Evolutionary conservation across 2,113 vertebrate genomes (phyloP).

Genomic region (Tachysurus vachellii): DNA sequence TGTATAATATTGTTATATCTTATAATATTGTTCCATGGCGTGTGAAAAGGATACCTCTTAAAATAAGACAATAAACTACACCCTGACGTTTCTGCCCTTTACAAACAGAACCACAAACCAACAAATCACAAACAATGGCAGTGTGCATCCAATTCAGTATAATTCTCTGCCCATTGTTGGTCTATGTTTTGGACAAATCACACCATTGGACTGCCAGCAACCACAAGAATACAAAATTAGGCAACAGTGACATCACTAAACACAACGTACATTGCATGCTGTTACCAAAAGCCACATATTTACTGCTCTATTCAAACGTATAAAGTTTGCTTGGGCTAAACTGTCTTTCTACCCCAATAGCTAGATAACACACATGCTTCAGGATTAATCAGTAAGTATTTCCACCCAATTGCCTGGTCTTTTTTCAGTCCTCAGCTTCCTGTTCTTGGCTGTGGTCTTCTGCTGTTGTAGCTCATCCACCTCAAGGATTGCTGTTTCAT

Average conservation of each 20-base stretch:
- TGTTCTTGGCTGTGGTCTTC: not conserved
- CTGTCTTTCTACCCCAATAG: not conserved
- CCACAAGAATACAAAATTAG: not conserved
- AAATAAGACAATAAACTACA: not conserved
- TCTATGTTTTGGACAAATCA: slow-evolving; percentile 9
- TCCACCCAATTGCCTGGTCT: no score
- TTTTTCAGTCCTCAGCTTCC: not conserved
- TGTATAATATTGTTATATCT: no score
- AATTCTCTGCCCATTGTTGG: slow-evolving; percentile 18
- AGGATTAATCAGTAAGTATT: no score
- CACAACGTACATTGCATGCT: not conserved
- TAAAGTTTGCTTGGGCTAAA: not conserved
- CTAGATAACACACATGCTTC: no score
- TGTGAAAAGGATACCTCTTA: not conserved
- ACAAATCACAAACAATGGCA: slow-evolving; percentile 19
- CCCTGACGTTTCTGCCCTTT: not conserved
- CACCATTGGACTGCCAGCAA: slow-evolving; percentile 2
- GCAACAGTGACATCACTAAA: not conserved
- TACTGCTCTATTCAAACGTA: not conserved
- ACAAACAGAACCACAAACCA: slow-evolving; percentile 3
- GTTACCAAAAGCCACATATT: not conserved
- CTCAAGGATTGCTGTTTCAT: not conserved
- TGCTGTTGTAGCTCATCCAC: not conserved
- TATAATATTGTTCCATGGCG: not conserved
- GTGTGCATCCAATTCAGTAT: slow-evolving; percentile 12